Conservation (phyloP, 2,797 vertebrate species). For the Sebastes cheni region DNA sequence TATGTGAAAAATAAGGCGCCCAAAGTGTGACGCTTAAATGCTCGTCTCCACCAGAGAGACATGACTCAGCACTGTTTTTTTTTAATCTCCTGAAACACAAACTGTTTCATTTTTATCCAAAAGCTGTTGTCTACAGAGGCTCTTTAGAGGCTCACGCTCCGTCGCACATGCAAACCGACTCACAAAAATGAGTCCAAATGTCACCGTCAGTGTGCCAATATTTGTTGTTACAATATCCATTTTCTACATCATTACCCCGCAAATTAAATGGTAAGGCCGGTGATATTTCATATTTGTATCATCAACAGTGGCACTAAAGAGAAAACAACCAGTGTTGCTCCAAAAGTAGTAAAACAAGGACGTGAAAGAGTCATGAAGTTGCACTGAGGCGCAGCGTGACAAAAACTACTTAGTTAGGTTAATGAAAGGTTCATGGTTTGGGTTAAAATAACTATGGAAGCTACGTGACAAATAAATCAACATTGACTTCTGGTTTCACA, state of each 20-base stretch:
- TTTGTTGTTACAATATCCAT: background rate
- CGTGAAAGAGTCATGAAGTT: background rate
- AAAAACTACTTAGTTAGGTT: too few relatives aligned
- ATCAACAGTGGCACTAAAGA: background rate
- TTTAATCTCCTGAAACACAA: conserved; percentile 6
- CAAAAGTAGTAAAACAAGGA: background rate
- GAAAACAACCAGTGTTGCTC: background rate
- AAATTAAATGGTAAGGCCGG: background rate
- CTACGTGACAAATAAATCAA: too few relatives aligned
- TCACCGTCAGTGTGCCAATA: background rate
- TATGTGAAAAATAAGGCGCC: background rate
- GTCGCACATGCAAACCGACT: background rate
- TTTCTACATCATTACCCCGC: background rate
- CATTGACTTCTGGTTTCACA: too few relatives aligned
- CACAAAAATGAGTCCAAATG: background rate
- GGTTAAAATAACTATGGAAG: too few relatives aligned
- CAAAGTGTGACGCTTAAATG: background rate
- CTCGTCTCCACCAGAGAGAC: background rate
- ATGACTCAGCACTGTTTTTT: background rate
- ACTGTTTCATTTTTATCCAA: background rate
- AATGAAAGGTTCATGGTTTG: too few relatives aligned
- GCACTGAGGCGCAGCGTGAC: too few relatives aligned
- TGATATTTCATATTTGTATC: background rate
- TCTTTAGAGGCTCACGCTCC: background rate
- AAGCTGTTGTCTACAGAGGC: background rate